Evolutionary conservation across 1,140 invertebrate genomes (phyloP).

Genomic region (Ips typographus): DNA sequence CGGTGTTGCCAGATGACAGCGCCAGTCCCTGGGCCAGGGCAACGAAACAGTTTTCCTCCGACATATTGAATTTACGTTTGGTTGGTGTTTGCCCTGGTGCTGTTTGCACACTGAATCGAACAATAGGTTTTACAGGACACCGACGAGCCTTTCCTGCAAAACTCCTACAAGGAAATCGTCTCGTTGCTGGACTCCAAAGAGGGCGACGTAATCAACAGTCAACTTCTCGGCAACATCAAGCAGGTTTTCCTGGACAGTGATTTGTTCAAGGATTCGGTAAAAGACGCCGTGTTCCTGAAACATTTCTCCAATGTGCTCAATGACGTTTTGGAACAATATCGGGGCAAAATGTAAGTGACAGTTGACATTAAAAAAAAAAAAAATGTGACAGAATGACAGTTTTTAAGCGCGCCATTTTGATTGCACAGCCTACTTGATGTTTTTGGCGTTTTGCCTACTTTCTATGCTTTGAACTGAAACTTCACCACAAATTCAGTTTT

Average conservation of each 20-base stretch:
- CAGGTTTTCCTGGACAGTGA: constrained; percentile 42
- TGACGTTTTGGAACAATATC: constrained; percentile 44
- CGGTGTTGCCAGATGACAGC: too few species aligned
- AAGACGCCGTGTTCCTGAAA: constrained; percentile 44
- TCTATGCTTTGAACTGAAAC: too few species aligned
- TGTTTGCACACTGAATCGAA: neutral
- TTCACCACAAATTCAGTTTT: too few species aligned
- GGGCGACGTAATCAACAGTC: constrained; percentile 38
- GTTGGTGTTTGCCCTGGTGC: constrained; percentile 4
- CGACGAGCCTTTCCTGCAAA: constrained; percentile 30
- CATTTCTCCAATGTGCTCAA: constrained; percentile 45
- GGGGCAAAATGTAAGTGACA: constrained; percentile 45
- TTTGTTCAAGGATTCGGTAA: constrained; percentile 39
- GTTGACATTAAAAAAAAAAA: too few species aligned
- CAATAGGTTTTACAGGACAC: constrained; percentile 19
- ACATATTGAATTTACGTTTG: constrained; percentile 24
- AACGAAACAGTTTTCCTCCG: constrained; percentile 28
- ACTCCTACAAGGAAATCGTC: constrained; percentile 38
- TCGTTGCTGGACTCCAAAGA: constrained; percentile 40
- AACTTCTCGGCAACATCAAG: constrained; percentile 41
- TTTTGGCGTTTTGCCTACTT: too few species aligned
- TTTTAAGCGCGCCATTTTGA: too few species aligned
- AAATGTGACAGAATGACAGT: too few species aligned
- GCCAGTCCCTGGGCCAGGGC: constrained; percentile 28
- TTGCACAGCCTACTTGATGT: too few species aligned